phyloP scores from a whole-genome alignment of 2,113 vertebrate genomes.

The Abramis brama region DNA sequence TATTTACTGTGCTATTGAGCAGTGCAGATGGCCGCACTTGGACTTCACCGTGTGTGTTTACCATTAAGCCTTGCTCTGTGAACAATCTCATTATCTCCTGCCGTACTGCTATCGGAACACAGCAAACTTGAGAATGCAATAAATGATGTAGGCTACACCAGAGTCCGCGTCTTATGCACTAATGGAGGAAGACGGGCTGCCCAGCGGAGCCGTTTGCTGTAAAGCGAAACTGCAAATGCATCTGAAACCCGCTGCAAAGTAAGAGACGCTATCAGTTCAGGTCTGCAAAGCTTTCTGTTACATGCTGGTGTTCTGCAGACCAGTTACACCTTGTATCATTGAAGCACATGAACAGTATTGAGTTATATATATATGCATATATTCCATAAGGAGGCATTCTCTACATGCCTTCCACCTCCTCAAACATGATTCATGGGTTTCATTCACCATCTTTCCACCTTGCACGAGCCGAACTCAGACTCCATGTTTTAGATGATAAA shows the following conservation, averaged over 20 bases:
- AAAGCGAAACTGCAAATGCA: constrained; percentile 30
- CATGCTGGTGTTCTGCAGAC: not conserved
- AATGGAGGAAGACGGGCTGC: constrained; percentile 5
- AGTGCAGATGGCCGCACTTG: not conserved
- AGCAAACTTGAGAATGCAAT: constrained; percentile 35
- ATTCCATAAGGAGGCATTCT: constrained; percentile 7
- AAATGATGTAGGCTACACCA: constrained; percentile 48
- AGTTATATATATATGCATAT: constrained; percentile 13
- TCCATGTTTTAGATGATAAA: constrained; percentile 1
- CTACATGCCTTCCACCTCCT: not conserved
- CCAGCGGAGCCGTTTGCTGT: constrained; percentile 27
- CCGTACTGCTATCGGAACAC: constrained; percentile 62
- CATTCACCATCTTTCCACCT: not conserved
- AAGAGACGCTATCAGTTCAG: constrained; percentile 2
- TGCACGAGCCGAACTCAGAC: not conserved
- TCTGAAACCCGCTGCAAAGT: constrained; percentile 26
- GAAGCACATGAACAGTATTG: not conserved
- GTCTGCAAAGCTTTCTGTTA: constrained; percentile 3
- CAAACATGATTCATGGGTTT: constrained; percentile 25
- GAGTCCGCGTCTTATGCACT: constrained; percentile 21
- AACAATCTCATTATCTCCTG: constrained; percentile 68
- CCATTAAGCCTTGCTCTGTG: constrained; percentile 68
- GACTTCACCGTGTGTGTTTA: constrained; percentile 60
- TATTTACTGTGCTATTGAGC: constrained; percentile 35
- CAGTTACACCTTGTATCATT: constrained; percentile 13